These are phyloP conservation scores for Dipodomys spectabilis DNA, from an alignment of 2,113 vertebrate species.

Conservation along the genomic window DNA sequence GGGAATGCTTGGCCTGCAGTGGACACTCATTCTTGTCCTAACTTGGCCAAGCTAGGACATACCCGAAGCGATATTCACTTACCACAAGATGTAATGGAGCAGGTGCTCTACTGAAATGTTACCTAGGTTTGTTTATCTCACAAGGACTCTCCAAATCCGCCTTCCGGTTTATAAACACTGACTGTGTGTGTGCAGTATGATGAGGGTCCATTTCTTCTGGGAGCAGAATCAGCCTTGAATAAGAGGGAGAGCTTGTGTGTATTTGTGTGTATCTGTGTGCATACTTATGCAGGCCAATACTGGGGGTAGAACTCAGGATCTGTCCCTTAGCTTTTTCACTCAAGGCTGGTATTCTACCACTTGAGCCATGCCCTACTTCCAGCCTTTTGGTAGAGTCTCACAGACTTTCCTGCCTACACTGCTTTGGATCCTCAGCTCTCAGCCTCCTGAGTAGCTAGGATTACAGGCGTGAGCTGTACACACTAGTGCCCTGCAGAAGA, in stretches of 20 bases:
- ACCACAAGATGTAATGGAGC: background rate
- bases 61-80: background rate
- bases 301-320: no score
- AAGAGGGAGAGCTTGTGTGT: background rate
- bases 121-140: slow-evolving; percentile 15
- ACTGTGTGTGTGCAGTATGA: background rate
- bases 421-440: no score
- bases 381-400: no score
- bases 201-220: background rate
- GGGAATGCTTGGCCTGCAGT: slow-evolving; percentile 13
- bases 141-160: background rate
- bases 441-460: no score
- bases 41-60: background rate
- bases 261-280: no score
- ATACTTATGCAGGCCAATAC: no score
- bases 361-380: no score
- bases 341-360: no score
- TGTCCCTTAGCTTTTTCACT: no score
- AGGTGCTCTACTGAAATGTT: background rate
- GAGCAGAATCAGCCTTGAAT: background rate
- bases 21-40: slow-evolving; percentile 28
- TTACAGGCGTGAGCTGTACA: no score
- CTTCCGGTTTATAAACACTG: background rate
- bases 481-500: no score
- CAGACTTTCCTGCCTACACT: no score